Percentiles rank a stretch among this genome's conserved stretches.
Conservation (phyloP, 64 coral and sea anemone species). For the Pachyseris speciosa region DNA sequence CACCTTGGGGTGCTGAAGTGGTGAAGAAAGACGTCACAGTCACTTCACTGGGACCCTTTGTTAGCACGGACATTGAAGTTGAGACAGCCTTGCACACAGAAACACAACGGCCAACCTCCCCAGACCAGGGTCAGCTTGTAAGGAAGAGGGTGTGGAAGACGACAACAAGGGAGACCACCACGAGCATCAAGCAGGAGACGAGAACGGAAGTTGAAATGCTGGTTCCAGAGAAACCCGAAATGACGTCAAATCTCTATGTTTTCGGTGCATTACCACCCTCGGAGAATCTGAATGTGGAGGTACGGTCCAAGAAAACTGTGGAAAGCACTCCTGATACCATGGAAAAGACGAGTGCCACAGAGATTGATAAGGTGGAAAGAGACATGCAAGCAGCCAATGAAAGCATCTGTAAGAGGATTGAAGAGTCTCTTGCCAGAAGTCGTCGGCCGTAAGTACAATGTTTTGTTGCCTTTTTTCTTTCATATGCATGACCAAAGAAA, state of each 20-base stretch:
- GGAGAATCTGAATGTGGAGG: constrained; percentile 49
- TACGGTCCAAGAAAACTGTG: constrained; percentile 69
- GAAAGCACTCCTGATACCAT: constrained; percentile 76
- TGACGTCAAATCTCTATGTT: constrained; percentile 79
- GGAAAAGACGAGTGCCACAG: constrained; percentile 55
- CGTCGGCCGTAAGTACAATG: constrained; percentile 57
- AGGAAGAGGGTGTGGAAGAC: constrained; percentile 89
- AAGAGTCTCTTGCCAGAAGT: constrained; percentile 68
- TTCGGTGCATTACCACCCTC: constrained; percentile 51
- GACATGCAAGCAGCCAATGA: constrained; percentile 91
- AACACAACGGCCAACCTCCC: constrained; percentile 31
- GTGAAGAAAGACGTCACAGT: constrained; percentile 96
- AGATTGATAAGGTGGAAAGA: constrained; percentile 58
- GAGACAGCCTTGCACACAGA: constrained; percentile 88
- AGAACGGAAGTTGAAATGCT: constrained; percentile 93
- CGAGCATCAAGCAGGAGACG: constrained; percentile 91
- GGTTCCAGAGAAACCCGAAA: constrained; percentile 80
- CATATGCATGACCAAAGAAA: neutral
- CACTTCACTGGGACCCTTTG: constrained; percentile 83
- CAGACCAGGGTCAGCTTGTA: constrained; percentile 39
- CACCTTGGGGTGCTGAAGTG: constrained; percentile 81
- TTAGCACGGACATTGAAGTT: constrained; percentile 87
- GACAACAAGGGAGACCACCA: constrained; percentile 91
- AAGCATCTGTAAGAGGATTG: constrained; percentile 78
- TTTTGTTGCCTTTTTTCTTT: too few species aligned